Evolutionary conservation across 2,113 vertebrate species (phyloP), one percentile per base, ranked within the genome.

Genomic region (Xenus cinereus): DNA sequence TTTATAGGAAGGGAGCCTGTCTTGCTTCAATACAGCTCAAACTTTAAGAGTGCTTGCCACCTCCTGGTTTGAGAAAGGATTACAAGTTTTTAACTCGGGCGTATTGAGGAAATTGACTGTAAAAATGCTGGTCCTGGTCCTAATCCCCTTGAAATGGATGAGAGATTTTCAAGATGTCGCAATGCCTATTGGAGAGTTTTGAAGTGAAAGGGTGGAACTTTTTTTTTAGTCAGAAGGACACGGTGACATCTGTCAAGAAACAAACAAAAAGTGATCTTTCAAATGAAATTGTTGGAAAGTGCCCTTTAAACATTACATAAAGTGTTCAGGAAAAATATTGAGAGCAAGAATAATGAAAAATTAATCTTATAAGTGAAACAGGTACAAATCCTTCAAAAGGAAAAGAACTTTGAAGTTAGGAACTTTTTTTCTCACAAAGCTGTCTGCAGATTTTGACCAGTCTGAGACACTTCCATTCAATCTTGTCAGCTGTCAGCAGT

Each of bases 31-130:
- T 33, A 18, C 53, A 51, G 69, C 48, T 95, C 94, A 96, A 96
- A 51, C 73, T 96, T 97, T 96, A 91, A 95, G 91, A 97, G 48
- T 96, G 96, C 93, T 97, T 95, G 96, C 96, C 96, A 96, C 95
- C 96, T 97, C 94, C 95, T 81, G 96, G 96, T 79, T 87, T 87
- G 17, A 22, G 82, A 72, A 72, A 95, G 96, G 96, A 96, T 81
- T 84, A 89, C 95, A 96, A 20, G 26, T 35, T 4, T 71, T 87
- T 81, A 66, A 53, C 23, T 72, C 20, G 2, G 66, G 64, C 30
- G 32, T 8, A 11, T 6, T 72, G 51, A 57, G 39, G 46, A 75
- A 94, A 73, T 50, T 4, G 10, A 24, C 66, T 43, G 67, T 64
- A 82, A 85, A 87, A 89, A 73, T 48, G 12, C 23, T 51, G 56